These are phyloP conservation scores for Dynastes tityus DNA, from an alignment of 2,888 invertebrate species.

Conservation along the genomic window DNA sequence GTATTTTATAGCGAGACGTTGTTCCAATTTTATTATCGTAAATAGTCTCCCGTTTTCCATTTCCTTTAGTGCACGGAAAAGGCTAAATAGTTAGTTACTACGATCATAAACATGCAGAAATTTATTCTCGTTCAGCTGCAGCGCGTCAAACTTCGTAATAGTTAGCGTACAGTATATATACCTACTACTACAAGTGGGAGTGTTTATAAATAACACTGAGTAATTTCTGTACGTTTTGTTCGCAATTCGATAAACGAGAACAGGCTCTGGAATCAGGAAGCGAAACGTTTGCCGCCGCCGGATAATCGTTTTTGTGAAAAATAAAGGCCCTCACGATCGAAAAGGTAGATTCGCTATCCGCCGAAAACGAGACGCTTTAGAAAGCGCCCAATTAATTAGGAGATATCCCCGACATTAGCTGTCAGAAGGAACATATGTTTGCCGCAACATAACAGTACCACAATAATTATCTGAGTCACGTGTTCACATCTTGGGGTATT, in stretches of 20 bases:
- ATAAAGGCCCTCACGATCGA: not conserved
- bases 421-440: conserved; percentile 66
- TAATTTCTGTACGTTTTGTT: conserved; percentile 34
- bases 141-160: conserved; percentile 27
- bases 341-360: not conserved
- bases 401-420: conserved; percentile 61
- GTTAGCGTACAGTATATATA: conserved; percentile 1
- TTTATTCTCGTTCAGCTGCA: conserved; percentile 22
- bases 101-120: conserved; percentile 26
- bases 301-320: not conserved
- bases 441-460: conserved; percentile 66
- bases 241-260: conserved; percentile 31
- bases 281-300: not conserved
- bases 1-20: not conserved
- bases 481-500: conserved; percentile 63
- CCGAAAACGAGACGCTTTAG: conserved; percentile 36
- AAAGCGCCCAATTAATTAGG: conserved; percentile 58
- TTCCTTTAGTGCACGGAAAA: not conserved
- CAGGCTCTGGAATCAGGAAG: conserved; percentile 16
- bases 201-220: conserved; percentile 46
- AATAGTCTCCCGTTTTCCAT: not conserved
- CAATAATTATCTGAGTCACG: conserved; percentile 69
- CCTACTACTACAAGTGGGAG: conserved; percentile 29
- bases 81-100: not conserved
- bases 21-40: conserved; percentile 3